These are phyloP conservation scores for Falco novaeseelandiae DNA, from an alignment of 2,797 vertebrate genomes.

Conservation along the genomic window DNA sequence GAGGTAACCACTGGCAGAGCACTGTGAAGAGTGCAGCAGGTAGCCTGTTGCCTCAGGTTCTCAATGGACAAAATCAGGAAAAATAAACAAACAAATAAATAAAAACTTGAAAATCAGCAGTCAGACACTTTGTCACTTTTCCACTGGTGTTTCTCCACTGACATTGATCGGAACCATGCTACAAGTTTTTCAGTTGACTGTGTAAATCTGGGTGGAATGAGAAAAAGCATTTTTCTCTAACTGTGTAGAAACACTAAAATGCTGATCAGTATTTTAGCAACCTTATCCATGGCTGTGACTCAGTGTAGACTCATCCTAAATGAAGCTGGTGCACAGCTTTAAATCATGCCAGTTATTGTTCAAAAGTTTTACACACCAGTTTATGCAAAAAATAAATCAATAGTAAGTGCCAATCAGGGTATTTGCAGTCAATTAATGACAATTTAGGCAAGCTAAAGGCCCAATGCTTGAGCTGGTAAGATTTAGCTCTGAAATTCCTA, in stretches of 20 bases:
- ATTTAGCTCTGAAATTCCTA: background rate
- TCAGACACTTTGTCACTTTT: background rate
- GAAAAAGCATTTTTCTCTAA: background rate
- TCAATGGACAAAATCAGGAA: background rate
- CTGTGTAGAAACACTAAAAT: background rate
- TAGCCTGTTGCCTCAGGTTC: background rate
- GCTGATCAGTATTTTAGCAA: background rate
- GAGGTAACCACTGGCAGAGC: background rate
- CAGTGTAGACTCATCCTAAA: background rate
- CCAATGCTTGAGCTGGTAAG: background rate
- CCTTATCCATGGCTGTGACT: background rate
- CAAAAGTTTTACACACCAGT: background rate
- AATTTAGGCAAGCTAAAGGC: background rate
- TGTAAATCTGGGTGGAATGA: background rate
- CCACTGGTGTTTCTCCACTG: background rate
- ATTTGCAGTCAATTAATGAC: background rate
- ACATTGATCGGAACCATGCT: background rate
- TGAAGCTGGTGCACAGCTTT: background rate
- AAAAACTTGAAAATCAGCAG: background rate
- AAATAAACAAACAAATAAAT: background rate
- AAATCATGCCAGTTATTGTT: background rate
- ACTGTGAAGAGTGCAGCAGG: rapidly evolving
- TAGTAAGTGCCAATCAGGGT: background rate
- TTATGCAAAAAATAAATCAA: background rate
- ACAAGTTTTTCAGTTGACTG: background rate